Evolutionary conservation across 2,797 vertebrate genomes (phyloP).

Genomic region (Molossus molossus): DNA sequence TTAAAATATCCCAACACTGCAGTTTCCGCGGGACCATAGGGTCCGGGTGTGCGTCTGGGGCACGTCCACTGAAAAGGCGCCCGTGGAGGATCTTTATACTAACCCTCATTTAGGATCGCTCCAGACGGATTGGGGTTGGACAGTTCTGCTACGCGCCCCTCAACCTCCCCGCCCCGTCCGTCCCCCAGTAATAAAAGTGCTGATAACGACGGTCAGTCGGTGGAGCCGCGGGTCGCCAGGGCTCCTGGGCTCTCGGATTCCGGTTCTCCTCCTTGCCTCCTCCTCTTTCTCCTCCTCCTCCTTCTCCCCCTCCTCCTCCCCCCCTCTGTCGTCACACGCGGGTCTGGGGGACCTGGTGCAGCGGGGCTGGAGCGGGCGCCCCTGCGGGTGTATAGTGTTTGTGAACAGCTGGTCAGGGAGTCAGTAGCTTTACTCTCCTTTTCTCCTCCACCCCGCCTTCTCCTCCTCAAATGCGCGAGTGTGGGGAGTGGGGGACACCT

Average conservation of each 20-base stretch:
- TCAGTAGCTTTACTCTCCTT: slow-evolving; percentile 47
- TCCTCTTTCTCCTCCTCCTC: neutral
- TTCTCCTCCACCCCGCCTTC: neutral
- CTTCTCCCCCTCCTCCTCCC: neutral
- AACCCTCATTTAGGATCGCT: slow-evolving; percentile 24
- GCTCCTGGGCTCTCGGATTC: slow-evolving; percentile 19
- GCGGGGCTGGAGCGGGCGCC: slow-evolving; percentile 73
- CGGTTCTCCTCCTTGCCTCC: neutral
- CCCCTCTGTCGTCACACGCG: slow-evolving; percentile 78
- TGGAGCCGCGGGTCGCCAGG: slow-evolving; percentile 39
- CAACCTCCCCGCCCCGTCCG: neutral
- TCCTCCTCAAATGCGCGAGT: slow-evolving; percentile 6
- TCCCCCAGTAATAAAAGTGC: slow-evolving; percentile 77
- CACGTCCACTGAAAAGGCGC: slow-evolving; percentile 57
- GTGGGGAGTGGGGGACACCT: slow-evolving; percentile 65
- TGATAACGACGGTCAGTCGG: slow-evolving; percentile 32
- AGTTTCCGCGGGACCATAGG: slow-evolving; percentile 70
- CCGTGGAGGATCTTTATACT: neutral
- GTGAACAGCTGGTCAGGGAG: slow-evolving; percentile 69
- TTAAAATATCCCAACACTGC: slow-evolving; percentile 77
- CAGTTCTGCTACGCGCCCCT: slow-evolving; percentile 38
- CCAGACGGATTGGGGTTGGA: neutral
- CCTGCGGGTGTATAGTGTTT: slow-evolving; percentile 73
- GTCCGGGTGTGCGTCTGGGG: slow-evolving; percentile 58
- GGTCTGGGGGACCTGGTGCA: slow-evolving; percentile 81